phyloP scores from a whole-genome alignment of 2,113 vertebrate species.

The Salvelinus namaycush region DNA sequence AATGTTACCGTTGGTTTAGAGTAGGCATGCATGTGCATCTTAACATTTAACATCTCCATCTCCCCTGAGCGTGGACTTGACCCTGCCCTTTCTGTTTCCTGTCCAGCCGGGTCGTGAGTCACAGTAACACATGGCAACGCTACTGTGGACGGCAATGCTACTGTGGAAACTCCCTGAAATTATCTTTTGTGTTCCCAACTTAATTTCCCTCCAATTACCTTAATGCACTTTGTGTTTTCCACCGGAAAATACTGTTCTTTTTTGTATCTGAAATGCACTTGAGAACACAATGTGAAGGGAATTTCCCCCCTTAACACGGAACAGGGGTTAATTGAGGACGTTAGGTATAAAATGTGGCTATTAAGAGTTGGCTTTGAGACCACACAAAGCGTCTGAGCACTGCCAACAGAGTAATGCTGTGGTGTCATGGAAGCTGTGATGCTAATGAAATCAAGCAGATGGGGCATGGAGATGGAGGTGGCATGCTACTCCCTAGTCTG shows the following conservation, averaged over 20 bases:
- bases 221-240: background rate
- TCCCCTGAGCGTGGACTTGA: too few species aligned
- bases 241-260: background rate
- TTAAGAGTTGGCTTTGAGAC: slow-evolving; percentile 27
- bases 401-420: slow-evolving; percentile 23
- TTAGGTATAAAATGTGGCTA: slow-evolving; percentile 8
- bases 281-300: background rate
- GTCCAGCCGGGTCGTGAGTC: too few species aligned
- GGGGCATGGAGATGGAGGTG: background rate
- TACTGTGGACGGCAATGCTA: background rate
- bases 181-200: background rate
- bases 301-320: background rate
- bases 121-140: too few species aligned
- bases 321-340: background rate
- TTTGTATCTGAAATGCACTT: background rate
- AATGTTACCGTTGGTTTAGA: too few species aligned
- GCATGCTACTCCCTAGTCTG: too few species aligned
- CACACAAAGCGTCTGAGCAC: background rate
- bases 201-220: background rate
- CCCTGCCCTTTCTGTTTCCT: too few species aligned
- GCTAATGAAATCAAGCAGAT: slow-evolving; percentile 31
- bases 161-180: background rate
- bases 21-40: too few species aligned
- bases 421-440: slow-evolving; percentile 31
- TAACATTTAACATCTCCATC: too few species aligned